These are phyloP conservation scores for Urocynchramus pylzowi DNA, from an alignment of 2,113 vertebrate genomes.

Conservation along the genomic window DNA sequence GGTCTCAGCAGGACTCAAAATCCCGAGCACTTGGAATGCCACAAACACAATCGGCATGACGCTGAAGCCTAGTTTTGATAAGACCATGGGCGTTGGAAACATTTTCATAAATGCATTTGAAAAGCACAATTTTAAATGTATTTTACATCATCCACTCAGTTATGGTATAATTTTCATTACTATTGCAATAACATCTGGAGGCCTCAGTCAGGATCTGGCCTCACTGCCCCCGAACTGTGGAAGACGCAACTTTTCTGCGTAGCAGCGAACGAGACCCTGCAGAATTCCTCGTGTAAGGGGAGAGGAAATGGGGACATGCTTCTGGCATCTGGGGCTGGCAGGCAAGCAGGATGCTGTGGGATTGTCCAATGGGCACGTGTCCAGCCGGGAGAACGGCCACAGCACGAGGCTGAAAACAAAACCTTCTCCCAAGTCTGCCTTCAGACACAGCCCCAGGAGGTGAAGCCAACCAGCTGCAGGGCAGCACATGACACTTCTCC, in stretches of 20 bases:
- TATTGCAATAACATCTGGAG: conserved; percentile 31
- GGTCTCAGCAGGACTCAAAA: background rate
- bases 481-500: background rate
- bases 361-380: background rate
- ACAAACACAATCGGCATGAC: rapidly evolving
- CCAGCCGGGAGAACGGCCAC: conserved; percentile 8
- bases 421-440: background rate
- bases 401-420: background rate
- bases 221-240: background rate
- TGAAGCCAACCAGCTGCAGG: background rate
- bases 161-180: background rate
- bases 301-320: conserved; percentile 45
- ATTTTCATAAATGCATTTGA: background rate
- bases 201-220: background rate
- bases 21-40: background rate
- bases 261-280: background rate
- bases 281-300: background rate
- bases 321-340: conserved; percentile 46
- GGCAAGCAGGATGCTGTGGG: background rate
- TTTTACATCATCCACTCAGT: background rate
- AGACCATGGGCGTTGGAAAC: background rate
- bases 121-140: background rate
- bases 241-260: background rate
- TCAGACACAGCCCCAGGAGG: background rate
- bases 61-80: background rate